Evolutionary conservation across 1,140 invertebrate genomes (phyloP), one percentile per base, ranked within the genome.

Genomic region (Tetragonula clypearis): DNA sequence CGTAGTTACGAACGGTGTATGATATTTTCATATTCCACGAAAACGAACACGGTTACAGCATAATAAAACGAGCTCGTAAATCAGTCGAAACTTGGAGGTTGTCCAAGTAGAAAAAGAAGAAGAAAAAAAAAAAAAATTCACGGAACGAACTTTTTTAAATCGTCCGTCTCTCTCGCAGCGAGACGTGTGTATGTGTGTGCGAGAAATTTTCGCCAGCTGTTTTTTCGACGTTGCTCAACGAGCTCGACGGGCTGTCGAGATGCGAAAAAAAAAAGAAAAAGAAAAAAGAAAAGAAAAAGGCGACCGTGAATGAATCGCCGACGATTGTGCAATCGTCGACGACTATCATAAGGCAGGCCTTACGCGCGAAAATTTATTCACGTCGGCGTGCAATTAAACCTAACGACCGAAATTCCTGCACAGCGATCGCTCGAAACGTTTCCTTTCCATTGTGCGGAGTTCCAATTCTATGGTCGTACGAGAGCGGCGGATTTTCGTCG

Each of bases 331-430:
- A 75, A 82, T 55, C 53, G 21, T 26, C 26, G n/a, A 26, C 65
- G 53, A 49, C 21, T 79, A 79, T 69, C 78, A 49, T 8, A 49
- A 49, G 26, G 15, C 4, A 12, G 6, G n/a, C 19, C 68, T 77
- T 68, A 17, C 49, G 73, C 81, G 81, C 19, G 80, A 82, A 83
- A 74, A 81, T 81, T 81, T 73, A 81, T 81, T 81, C 56, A 35
- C 26, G 1, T n/a, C 26, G 8, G 17, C 21, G 17, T 12, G 35
- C 55, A 69, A 76, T 83, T 78, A 78, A 78, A 83, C 65, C 60
- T 77, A 83, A 83, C 73, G 81, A 83, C 74, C 81, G 65, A 83
- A 83, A 83, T 77, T 83, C 74, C 81, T 76, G 65, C 19, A 17
- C 49, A 8, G 62, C 6, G 66, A 76, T 53, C 26, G 53, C 30